These are phyloP conservation scores for Drosophila mayaguana DNA, from an alignment of 2,888 invertebrate genomes.

Conservation along the genomic window DNA sequence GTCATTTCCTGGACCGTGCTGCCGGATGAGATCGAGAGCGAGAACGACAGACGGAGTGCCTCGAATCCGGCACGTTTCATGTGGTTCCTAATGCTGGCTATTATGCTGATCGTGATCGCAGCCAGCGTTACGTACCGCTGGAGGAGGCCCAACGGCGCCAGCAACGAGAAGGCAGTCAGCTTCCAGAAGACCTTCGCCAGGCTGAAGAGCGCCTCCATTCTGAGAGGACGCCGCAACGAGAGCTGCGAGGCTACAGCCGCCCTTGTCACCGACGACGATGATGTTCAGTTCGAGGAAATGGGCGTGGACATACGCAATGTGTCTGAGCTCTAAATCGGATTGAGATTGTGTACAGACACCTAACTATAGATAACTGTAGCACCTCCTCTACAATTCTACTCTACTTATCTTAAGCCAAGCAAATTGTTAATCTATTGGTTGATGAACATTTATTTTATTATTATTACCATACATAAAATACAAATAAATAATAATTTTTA, in stretches of 20 bases:
- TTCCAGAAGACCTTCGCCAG: conserved; percentile 39
- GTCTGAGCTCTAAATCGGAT: conserved; percentile 29
- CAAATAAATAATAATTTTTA: not conserved
- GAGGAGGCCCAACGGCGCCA: conserved; percentile 1
- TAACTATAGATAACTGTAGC: conserved; percentile 3
- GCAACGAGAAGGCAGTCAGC: conserved; percentile 47
- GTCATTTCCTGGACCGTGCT: conserved; percentile 48
- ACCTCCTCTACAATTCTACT: not conserved
- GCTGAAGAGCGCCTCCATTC: conserved; percentile 25
- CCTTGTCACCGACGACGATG: conserved; percentile 31
- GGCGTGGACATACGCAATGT: conserved; percentile 50
- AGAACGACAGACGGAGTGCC: conserved; percentile 14
- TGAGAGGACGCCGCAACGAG: not conserved
- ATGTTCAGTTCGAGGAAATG: conserved; percentile 50
- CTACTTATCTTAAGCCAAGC: not conserved
- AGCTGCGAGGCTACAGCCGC: conserved; percentile 2
- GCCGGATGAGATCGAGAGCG: conserved; percentile 39
- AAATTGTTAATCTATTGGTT: not conserved
- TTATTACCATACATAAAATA: not conserved
- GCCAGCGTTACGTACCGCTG: conserved; percentile 49
- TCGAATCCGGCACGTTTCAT: conserved; percentile 37
- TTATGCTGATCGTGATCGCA: conserved; percentile 38
- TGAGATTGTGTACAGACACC: conserved; percentile 11
- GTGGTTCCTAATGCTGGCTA: conserved; percentile 37
- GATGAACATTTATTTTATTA: conserved; percentile 1